Evolutionary conservation across 2,888 invertebrate genomes (phyloP).

Genomic region (Hypolimnas misippus): DNA sequence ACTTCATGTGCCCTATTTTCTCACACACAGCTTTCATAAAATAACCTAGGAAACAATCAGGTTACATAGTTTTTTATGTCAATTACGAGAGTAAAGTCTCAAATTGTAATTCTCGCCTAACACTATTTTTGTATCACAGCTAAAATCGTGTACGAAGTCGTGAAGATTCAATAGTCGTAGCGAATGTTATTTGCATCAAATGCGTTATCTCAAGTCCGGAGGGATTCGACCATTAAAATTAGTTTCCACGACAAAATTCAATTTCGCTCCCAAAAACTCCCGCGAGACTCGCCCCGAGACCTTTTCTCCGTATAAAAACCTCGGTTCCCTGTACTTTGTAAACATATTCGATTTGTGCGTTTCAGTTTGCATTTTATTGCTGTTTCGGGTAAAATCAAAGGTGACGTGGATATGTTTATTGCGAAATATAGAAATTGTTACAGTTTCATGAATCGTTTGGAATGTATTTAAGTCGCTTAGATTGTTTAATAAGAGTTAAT

Average conservation of each 20-base stretch:
- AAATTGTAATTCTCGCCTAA: not conserved
- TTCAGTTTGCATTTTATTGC: slow-evolving; percentile 37
- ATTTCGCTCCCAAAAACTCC: slow-evolving; percentile 52
- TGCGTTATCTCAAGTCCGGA: not conserved
- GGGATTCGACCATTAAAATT: slow-evolving; percentile 57
- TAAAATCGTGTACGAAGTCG: not conserved
- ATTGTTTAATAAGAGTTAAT: no score
- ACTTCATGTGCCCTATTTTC: no score
- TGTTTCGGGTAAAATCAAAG: slow-evolving; percentile 25
- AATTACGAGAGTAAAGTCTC: no score
- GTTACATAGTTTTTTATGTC: no score
- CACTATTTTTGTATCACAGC: no score
- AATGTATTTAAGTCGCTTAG: no score
- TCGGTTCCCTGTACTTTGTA: slow-evolving; percentile 34
- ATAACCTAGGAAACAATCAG: no score
- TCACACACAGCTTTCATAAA: no score
- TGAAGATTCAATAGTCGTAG: not conserved
- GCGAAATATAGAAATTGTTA: not conserved
- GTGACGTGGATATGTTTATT: slow-evolving; percentile 14
- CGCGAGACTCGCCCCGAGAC: slow-evolving; percentile 43
- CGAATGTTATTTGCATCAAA: not conserved
- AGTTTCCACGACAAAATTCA: slow-evolving; percentile 63
- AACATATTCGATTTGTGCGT: slow-evolving; percentile 41
- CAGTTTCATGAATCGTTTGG: not conserved
- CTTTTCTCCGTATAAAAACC: slow-evolving; percentile 30